These are phyloP conservation scores for Hydrotaea diabolus DNA, from an alignment of 2,888 invertebrate species.

Conservation along the genomic window DNA sequence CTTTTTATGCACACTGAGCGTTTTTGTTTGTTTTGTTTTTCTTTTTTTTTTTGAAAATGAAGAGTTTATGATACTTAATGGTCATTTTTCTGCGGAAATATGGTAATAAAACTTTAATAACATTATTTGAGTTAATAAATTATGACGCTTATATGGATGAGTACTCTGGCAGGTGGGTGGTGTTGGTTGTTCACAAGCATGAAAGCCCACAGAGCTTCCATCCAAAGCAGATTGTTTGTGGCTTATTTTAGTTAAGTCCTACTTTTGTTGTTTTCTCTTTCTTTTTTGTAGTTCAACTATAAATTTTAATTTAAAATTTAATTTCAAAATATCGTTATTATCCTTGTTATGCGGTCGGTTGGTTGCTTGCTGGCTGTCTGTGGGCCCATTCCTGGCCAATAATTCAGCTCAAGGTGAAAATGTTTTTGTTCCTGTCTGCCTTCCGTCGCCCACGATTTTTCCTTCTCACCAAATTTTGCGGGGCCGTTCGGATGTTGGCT, in stretches of 20 bases:
- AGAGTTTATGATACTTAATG: background rate
- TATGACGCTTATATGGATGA: background rate
- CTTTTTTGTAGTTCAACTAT: background rate
- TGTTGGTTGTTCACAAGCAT: no score
- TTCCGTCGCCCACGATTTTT: background rate
- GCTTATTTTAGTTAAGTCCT: no score
- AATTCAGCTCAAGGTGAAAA: constrained; percentile 18
- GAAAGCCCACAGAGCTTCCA: no score
- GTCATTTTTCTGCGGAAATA: background rate
- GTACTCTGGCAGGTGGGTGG: background rate
- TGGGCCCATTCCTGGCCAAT: no score
- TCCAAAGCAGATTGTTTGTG: no score
- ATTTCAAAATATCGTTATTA: background rate
- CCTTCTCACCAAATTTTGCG: background rate
- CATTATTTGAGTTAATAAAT: constrained; percentile 5
- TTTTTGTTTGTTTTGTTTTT: no score
- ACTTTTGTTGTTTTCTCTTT: no score
- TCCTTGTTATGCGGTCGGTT: background rate
- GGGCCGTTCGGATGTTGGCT: constrained; percentile 1
- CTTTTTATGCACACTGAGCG: background rate
- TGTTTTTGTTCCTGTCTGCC: background rate
- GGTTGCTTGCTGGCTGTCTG: no score
- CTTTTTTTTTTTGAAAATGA: background rate
- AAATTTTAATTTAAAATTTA: constrained; percentile 10
- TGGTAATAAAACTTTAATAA: constrained; percentile 1